Evolutionary conservation across 2,113 vertebrate species (phyloP).

Genomic region (Actenoides lindsayi): DNA sequence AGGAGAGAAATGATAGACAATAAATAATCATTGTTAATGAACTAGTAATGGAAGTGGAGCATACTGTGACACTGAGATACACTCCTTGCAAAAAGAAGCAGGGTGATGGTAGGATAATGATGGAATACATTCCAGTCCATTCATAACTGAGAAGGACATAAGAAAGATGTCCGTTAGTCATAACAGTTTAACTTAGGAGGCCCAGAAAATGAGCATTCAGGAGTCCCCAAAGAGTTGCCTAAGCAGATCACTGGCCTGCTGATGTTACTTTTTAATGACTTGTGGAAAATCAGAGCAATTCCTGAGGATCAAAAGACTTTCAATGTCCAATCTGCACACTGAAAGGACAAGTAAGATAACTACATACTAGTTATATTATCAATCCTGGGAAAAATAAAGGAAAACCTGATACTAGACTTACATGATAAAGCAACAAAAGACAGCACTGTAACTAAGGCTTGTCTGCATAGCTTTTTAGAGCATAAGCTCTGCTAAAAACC

Average conservation of each 20-base stretch:
- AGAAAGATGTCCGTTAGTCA: neutral
- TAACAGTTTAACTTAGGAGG: neutral
- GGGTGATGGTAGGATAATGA: neutral
- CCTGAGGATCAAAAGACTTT: neutral
- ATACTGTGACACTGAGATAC: neutral
- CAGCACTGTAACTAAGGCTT: neutral
- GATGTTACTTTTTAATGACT: neutral
- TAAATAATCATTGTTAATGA: neutral
- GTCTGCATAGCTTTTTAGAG: neutral
- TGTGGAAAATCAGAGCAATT: neutral
- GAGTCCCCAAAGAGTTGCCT: neutral
- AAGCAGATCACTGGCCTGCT: neutral
- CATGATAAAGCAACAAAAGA: neutral
- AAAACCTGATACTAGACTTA: neutral
- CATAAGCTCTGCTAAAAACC: neutral
- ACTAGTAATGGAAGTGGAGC: neutral
- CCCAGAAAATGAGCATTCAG: neutral
- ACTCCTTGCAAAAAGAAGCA: neutral
- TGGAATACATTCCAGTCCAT: neutral
- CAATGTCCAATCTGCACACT: accelerated
- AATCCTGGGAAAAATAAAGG: neutral
- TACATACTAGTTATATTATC: neutral
- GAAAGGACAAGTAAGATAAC: neutral
- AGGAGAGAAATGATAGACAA: neutral
- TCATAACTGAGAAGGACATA: neutral